Conservation (phyloP, 2,797 vertebrate genomes). For the Eulemur mongoz region DNA sequence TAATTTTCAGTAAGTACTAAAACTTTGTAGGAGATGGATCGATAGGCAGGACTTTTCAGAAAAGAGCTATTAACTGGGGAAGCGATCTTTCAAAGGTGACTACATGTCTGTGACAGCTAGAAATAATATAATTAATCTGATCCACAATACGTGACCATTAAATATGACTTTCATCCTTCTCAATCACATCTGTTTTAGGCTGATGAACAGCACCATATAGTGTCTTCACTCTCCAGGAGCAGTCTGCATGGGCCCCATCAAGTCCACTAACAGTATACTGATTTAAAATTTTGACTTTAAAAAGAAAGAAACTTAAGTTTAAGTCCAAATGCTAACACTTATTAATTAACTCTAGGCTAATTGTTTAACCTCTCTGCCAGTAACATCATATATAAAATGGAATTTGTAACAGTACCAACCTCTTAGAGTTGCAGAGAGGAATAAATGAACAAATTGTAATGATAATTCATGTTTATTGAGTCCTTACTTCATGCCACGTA, state of each 20-base stretch:
- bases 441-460: not conserved
- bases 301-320: not conserved
- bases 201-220: not conserved
- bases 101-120: not conserved
- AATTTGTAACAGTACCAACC: not conserved
- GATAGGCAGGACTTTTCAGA: slow-evolving; percentile 56
- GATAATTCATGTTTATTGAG: not conserved
- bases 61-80: slow-evolving; percentile 33
- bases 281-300: not conserved
- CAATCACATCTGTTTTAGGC: not conserved
- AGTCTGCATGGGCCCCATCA: not conserved
- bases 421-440: not conserved
- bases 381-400: not conserved
- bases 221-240: not conserved
- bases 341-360: not conserved
- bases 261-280: not conserved
- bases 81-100: slow-evolving; percentile 47
- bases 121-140: slow-evolving; percentile 19
- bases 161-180: not conserved
- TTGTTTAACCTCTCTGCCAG: not conserved
- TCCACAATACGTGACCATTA: not conserved
- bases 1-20: slow-evolving; percentile 69
- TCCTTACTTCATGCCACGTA: not conserved
- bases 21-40: slow-evolving; percentile 54
- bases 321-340: not conserved